Evolutionary conservation across 30 jellyfish, hydroid and myxozoan genomes (phyloP).

Genomic region (Aurelia aurita): DNA sequence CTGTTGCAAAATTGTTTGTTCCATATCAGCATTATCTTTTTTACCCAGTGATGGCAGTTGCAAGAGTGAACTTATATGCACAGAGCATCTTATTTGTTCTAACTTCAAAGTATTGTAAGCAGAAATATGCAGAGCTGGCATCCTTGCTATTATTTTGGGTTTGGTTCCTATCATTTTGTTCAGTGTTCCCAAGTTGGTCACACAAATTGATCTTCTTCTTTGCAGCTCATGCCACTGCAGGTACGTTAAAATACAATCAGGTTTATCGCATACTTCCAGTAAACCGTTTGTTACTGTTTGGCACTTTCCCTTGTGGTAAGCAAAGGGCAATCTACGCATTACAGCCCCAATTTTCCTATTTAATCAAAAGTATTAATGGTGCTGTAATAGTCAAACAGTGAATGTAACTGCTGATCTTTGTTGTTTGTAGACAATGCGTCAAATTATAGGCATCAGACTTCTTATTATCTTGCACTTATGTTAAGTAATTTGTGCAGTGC

Average conservation of each 20-base stretch:
- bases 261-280: too few relatives aligned
- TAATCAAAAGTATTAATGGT: too few relatives aligned
- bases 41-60: slow-evolving; percentile 90
- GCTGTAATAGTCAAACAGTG: too few relatives aligned
- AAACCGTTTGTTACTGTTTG: too few relatives aligned
- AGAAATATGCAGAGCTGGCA: slow-evolving; percentile 50
- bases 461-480: too few relatives aligned
- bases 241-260: slow-evolving; percentile 20
- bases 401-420: too few relatives aligned
- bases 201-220: slow-evolving; percentile 63
- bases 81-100: slow-evolving; percentile 80
- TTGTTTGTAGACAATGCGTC: too few relatives aligned
- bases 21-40: slow-evolving; percentile 86
- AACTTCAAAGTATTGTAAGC: slow-evolving; percentile 7
- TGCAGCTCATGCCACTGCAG: slow-evolving; percentile 92
- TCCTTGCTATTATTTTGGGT: slow-evolving; percentile 73
- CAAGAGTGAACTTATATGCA: slow-evolving; percentile 90
- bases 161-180: slow-evolving; percentile 68
- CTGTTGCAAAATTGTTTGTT: slow-evolving; percentile 63
- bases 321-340: too few relatives aligned
- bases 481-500: too few relatives aligned
- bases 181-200: slow-evolving; percentile 61
- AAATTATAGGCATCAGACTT: too few relatives aligned
- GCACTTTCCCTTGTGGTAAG: too few relatives aligned
- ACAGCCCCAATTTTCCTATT: too few relatives aligned